Evolutionary conservation across 2,797 vertebrate genomes (phyloP).

Genomic region (Monodelphis domestica): DNA sequence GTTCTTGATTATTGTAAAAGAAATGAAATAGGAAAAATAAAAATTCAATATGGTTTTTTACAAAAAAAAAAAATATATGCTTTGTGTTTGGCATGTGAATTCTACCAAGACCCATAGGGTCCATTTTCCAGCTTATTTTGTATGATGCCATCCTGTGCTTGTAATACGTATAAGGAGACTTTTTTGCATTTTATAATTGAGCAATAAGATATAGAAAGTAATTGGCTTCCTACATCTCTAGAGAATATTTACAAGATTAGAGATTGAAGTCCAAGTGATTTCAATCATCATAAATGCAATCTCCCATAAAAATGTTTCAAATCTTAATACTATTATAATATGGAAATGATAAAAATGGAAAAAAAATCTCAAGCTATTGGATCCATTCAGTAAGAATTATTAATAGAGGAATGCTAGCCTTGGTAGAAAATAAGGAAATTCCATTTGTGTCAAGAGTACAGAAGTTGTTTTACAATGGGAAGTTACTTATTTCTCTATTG

Average conservation of each 20-base stretch:
- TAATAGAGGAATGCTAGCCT: conserved; percentile 7
- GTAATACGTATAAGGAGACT: not conserved
- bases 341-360: conserved; percentile 52
- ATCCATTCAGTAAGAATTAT: not conserved
- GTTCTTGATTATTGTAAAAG: conserved; percentile 66
- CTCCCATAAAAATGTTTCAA: not conserved
- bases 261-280: conserved; percentile 7
- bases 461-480: conserved; percentile 44
- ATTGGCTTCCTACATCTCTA: not conserved
- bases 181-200: conserved; percentile 59
- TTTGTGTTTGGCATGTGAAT: conserved; percentile 40
- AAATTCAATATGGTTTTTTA: conserved; percentile 74
- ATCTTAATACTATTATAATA: conserved; percentile 51
- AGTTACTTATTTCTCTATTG: conserved; percentile 53
- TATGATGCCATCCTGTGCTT: conserved; percentile 15
- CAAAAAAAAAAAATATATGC: too few relatives aligned
- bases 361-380: conserved; percentile 17
- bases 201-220: not conserved
- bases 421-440: conserved; percentile 50
- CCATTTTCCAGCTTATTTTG: not conserved
- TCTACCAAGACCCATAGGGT: not conserved
- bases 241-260: not conserved
- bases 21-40: conserved; percentile 61
- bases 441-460: conserved; percentile 47
- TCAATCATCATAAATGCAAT: conserved; percentile 29